Base-by-base conservation (phyloP, 2,888 invertebrate species). In the Panzeria rudis region DNA sequence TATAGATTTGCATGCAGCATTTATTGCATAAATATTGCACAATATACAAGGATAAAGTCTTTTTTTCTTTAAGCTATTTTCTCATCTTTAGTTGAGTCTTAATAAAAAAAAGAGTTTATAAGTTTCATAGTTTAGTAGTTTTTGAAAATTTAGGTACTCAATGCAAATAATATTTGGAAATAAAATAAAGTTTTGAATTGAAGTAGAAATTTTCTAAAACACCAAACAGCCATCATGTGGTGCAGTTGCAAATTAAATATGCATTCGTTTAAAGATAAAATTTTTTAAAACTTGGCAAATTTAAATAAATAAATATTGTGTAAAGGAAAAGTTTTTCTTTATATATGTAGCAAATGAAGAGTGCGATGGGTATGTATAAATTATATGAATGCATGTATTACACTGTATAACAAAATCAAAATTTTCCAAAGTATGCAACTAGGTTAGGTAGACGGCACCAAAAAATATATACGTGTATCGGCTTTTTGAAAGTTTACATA, bases 61-160 rank as follows among this genome's bases (percentile, higher is more conserved):
- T n/a, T n/a, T n/a, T n/a, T n/a, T n/a, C n/a, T n/a, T 52, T 25
- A 50, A 69, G 50, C 41, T 17, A 52, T 52, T 71, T 52, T 41
- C 29, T 29, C 50, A 41, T 61, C 78, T 69, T 38, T 15, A 56
- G 32, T 66, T 35, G 35, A n/a, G 35, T 59, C 32, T 59, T 50
- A 38, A 59, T 15, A 15, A 1, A 3, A 72, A 29, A 61, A 68
- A 52, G 15, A 62, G 68, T 75, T 81, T 61, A 41, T 59, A 59
- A 73, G 59, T 68, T 68, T 68, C 17, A 6, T 47, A 72, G 25
- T 73, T 81, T 59, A 17, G 9, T 25, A 47, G 41, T 54, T 79
- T 64, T 64, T 15, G 41, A 6, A 71, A 75, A 71, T 82, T 25
- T 56, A 76, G 71, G 64, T 83, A 83, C 56, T 83, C 64, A 71